phyloP scores from a whole-genome alignment of 2,888 invertebrate species.

The Micoletzkya japonica region DNA sequence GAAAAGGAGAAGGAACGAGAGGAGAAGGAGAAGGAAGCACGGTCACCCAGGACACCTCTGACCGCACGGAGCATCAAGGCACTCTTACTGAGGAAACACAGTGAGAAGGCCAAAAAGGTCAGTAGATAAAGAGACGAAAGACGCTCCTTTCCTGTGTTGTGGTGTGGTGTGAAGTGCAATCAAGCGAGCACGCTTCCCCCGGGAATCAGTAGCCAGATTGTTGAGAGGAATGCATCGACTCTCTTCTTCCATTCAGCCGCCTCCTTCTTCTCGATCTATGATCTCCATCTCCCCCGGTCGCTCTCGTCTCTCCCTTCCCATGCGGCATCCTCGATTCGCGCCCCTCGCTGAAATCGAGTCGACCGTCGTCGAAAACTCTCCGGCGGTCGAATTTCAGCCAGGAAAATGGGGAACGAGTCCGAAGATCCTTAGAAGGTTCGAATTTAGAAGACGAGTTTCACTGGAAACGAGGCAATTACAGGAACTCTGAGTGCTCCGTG shows the following conservation, averaged over 20 bases:
- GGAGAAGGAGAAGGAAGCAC: conserved; percentile 10
- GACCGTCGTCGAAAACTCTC: conserved; percentile 44
- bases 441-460: not conserved
- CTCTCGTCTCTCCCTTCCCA: conserved; percentile 17
- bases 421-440: conserved; percentile 20
- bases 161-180: too few relatives aligned
- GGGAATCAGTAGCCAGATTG: too few relatives aligned
- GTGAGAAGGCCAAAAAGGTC: conserved; percentile 27
- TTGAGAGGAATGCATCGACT: too few relatives aligned
- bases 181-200: too few relatives aligned
- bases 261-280: conserved; percentile 27
- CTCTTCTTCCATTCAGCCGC: conserved; percentile 11
- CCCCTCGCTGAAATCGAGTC: conserved; percentile 48
- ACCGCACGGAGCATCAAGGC: conserved; percentile 18
- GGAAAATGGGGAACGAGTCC: conserved; percentile 24
- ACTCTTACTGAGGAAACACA: conserved; percentile 20
- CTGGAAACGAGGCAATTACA: not conserved
- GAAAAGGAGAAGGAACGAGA: conserved; percentile 23
- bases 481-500: conserved; percentile 24
- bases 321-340: conserved; percentile 28
- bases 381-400: conserved; percentile 45
- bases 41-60: conserved; percentile 19
- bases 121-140: too few relatives aligned
- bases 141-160: too few relatives aligned
- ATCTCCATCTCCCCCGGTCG: conserved; percentile 8